Base-by-base conservation (phyloP, 2,888 invertebrate species). In the Lycocerus yunnanus region DNA sequence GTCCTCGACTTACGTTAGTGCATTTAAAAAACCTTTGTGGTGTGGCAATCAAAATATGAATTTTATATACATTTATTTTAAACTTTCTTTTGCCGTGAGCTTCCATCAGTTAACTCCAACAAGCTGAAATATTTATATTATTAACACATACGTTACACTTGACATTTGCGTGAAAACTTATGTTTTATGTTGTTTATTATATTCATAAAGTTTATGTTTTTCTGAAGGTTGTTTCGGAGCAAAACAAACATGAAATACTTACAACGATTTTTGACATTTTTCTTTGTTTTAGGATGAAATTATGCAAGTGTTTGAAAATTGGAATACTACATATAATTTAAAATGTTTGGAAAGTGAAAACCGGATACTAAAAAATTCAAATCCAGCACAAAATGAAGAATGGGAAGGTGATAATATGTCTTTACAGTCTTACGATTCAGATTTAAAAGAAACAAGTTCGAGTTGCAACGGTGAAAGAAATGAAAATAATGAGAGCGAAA, bases 251-350 rank as follows among this genome's bases (percentile, higher is more conserved):
- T n/a, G n/a, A n/a, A n/a, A n/a, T n/a, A n/a, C n/a, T n/a, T 6
- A 21, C 6, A 21, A 21, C 20, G 6, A 21, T 21, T 27, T 27
- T n/a, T 27, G n/a, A 27, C 21, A 5, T 65, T 15, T 60, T 15
- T 58, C 14, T 43, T 63, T 67, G 24, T 84, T 83, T 66, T 81
- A 85, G 85, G 81, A 82, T 81, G 84, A 84, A 77, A 84, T 84
- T 76, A 81, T 80, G 27, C 79, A 81, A 78, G 81, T 79, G 20
- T 82, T 85, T 76, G 83, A 83, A 71, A 80, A 82, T 73, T 79
- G 77, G 43, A 75, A 75, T 60, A 58, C 27, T 15, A 24, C 74
- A 14, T 71, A 73, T 67, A 66, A 60, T 27, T 15, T 27, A 65
- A 21, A 65, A 21, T 21, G 18, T 58, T 67, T 9, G 15, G 13